Base-by-base conservation (phyloP, 2,113 vertebrate genomes). In the Tragelaphus scriptus region DNA sequence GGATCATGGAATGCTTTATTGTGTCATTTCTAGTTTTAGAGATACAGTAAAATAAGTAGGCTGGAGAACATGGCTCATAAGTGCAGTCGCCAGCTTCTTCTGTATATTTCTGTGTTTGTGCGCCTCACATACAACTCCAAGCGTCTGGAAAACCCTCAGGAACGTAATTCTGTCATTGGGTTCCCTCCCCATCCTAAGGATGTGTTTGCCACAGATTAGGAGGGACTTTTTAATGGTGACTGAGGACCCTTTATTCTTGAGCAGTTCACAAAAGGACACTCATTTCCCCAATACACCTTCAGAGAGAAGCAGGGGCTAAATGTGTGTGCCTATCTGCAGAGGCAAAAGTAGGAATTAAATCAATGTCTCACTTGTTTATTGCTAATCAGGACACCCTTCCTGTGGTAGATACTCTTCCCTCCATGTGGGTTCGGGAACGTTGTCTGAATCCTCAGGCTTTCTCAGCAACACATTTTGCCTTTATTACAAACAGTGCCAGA, bases 11-110 rank as follows among this genome's bases (percentile, higher is more conserved):
- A 26, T 36, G n/a, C 61, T 88, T 55, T 56, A 87, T 28, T 81
- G 8, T 75, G 23, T 92, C 32, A 68, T 94, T 82, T 91, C 53
- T 59, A 0, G 49, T n/a, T 90, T 90, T 93, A 49, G 30, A 86
- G 59, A 32, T 28, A 81, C 23, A 40, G 12, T 88, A 59, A 71
- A 84, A 59, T 28, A 82, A 40, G 68, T 55, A 56, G 30, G 51
- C n/a, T 87, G 6, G 51, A 30, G 44, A 91, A 71, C 26, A 10
- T 68, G 49, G 32, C 49, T 65, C 36, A 2, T 65, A 85, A 86
- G 40, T 32, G 19, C 6, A 51, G 14, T 17, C 44, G 7, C 7
- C 13, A 23, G 7, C 32, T 88, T 77, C 49, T 87, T 85, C 56
- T 55, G 9, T 81, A 1, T 85, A 47, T 55, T 7, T 10, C 3